Evolutionary conservation across 2,797 vertebrate genomes (phyloP).

Genomic region (Todus mexicanus): DNA sequence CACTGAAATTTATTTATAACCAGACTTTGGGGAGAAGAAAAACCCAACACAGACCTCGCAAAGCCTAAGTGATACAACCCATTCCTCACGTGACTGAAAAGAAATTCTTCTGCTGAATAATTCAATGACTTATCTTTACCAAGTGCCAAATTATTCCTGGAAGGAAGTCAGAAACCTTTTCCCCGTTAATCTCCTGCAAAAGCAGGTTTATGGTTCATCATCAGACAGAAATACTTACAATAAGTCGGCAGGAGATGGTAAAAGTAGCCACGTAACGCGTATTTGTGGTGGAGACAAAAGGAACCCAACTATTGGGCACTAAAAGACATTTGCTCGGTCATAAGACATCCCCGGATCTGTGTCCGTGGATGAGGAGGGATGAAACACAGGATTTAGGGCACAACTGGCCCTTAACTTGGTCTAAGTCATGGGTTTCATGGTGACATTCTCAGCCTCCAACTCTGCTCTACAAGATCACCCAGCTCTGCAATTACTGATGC

Average conservation of each 20-base stretch:
- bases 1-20: not conserved
- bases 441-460: not conserved
- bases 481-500: not conserved
- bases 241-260: not conserved
- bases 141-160: not conserved
- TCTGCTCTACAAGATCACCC: not conserved
- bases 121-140: not conserved
- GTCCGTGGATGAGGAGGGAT: not conserved
- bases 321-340: not conserved
- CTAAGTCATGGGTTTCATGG: not conserved
- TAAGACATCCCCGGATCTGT: no score
- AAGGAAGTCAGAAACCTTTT: not conserved
- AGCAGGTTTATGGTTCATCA: not conserved
- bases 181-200: not conserved
- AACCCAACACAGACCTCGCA: not conserved
- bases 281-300: no score
- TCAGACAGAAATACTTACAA: conserved; percentile 1
- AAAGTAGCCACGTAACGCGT: no score
- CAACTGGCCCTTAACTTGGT: not conserved
- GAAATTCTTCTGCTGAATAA: not conserved
- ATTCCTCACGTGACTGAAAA: not conserved
- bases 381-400: not conserved
- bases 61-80: not conserved
- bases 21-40: not conserved
- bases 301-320: accelerated